Percentiles rank a stretch among this genome's conserved stretches.
Evolutionary conservation across 2,113 vertebrate genomes (phyloP).

Genomic region (Balaeniceps rex): DNA sequence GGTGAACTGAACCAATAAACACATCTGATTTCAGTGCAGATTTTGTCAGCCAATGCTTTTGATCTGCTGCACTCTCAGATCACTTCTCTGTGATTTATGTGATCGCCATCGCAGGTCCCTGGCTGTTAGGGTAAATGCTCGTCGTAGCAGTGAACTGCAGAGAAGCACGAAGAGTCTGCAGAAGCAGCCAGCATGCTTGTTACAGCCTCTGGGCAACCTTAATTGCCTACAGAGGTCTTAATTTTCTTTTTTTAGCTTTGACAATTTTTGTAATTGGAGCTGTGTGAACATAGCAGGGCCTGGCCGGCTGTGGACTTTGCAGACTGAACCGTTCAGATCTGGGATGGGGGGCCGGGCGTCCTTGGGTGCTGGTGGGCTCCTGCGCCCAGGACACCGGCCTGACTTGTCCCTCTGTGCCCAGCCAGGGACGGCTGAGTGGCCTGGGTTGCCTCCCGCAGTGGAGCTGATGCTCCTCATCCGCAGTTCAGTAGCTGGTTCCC

Average conservation of each 20-base stretch:
- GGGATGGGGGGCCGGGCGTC: rapidly evolving
- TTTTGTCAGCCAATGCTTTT: background rate
- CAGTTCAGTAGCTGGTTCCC: background rate
- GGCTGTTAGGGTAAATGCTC: background rate
- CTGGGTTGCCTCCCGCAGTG: background rate
- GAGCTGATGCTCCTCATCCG: background rate
- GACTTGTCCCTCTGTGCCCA: background rate
- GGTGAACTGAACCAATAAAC: constrained; percentile 13
- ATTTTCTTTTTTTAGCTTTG: background rate
- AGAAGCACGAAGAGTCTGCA: background rate
- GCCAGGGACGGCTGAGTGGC: background rate
- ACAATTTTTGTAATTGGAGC: background rate
- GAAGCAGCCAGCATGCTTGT: background rate
- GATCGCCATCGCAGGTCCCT: background rate
- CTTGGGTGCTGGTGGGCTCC: background rate
- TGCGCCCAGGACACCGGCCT: rapidly evolving
- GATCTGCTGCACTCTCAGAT: background rate
- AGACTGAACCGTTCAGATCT: background rate
- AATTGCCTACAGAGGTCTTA: background rate
- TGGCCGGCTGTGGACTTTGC: rapidly evolving
- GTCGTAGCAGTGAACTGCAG: background rate
- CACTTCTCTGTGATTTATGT: background rate
- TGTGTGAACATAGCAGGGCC: rapidly evolving
- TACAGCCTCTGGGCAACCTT: background rate
- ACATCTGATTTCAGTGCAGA: background rate